Evolutionary conservation across 2,888 invertebrate species (phyloP).

Genomic region (Eudasyphora cyanicolor): DNA sequence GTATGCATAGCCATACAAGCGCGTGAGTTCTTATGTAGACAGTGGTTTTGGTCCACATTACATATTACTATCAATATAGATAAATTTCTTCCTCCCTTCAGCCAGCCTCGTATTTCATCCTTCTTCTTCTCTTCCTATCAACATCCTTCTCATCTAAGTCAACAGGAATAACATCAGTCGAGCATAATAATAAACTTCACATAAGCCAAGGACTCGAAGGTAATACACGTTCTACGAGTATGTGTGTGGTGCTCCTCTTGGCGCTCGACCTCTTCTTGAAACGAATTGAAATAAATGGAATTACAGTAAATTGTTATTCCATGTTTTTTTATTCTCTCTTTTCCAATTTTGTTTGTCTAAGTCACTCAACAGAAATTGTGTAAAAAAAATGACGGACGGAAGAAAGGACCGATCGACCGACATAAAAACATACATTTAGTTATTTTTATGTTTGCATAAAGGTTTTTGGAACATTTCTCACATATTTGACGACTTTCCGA

Average conservation of each 20-base stretch:
- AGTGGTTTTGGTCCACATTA: too few relatives aligned
- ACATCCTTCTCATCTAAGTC: not conserved
- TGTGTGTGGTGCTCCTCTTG: too few relatives aligned
- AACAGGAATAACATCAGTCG: not conserved
- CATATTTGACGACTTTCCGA: not conserved
- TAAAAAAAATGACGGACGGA: too few relatives aligned
- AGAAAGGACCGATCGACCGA: not conserved
- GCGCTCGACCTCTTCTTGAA: not conserved
- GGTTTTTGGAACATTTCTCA: not conserved
- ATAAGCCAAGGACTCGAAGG: slow-evolving; percentile 1
- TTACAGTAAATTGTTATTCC: not conserved
- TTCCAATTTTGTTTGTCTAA: too few relatives aligned
- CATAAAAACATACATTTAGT: slow-evolving; percentile 9
- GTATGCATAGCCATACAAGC: too few relatives aligned
- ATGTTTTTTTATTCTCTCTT: not conserved
- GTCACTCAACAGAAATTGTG: too few relatives aligned
- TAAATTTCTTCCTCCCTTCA: too few relatives aligned
- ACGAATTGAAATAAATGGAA: slow-evolving; percentile 1
- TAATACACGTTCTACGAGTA: not conserved
- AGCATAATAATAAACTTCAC: slow-evolving; percentile 30
- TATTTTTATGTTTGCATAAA: slow-evolving; percentile 15
- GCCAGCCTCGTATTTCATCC: too few relatives aligned
- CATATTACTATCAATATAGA: too few relatives aligned
- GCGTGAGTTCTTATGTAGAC: too few relatives aligned
- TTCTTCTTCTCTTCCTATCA: too few relatives aligned